phyloP scores from a whole-genome alignment of 2,113 vertebrate genomes.

The Pavo muticus region DNA sequence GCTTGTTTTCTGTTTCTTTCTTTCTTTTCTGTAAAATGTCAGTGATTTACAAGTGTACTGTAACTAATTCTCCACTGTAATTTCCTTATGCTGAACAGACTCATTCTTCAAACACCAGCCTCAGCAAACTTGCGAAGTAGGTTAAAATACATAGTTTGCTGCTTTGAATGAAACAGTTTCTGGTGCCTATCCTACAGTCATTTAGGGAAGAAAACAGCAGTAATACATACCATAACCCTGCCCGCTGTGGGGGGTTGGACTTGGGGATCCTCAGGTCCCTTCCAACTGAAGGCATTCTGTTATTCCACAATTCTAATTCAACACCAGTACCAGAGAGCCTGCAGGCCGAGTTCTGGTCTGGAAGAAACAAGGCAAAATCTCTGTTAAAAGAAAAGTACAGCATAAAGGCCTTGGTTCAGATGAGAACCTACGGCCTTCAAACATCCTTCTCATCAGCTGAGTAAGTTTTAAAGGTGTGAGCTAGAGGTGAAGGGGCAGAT shows the following conservation, averaged over 20 bases:
- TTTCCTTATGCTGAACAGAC: neutral
- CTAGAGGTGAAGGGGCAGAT: neutral
- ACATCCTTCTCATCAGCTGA: neutral
- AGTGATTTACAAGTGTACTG: neutral
- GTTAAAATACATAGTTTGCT: neutral
- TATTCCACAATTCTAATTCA: neutral
- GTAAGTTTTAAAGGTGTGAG: neutral
- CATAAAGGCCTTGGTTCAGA: neutral
- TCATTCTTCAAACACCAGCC: conserved; percentile 19
- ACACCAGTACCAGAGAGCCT: neutral
- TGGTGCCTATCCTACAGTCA: neutral
- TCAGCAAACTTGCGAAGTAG: neutral
- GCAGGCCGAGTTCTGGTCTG: neutral
- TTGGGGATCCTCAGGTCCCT: neutral
- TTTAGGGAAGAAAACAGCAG: neutral
- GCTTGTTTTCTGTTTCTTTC: neutral
- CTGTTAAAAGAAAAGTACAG: neutral
- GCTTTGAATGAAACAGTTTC: neutral
- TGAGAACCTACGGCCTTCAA: neutral
- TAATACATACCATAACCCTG: neutral
- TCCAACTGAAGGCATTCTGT: neutral
- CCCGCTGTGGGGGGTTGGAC: neutral
- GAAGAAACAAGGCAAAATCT: neutral
- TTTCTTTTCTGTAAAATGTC: neutral
- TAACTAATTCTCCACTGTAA: neutral